A percentile compares a stretch with the other conserved stretches of the same genome.
Evolutionary conservation across 1,140 invertebrate genomes (phyloP).

Genomic region (Mycetomoellerius zeteki): DNA sequence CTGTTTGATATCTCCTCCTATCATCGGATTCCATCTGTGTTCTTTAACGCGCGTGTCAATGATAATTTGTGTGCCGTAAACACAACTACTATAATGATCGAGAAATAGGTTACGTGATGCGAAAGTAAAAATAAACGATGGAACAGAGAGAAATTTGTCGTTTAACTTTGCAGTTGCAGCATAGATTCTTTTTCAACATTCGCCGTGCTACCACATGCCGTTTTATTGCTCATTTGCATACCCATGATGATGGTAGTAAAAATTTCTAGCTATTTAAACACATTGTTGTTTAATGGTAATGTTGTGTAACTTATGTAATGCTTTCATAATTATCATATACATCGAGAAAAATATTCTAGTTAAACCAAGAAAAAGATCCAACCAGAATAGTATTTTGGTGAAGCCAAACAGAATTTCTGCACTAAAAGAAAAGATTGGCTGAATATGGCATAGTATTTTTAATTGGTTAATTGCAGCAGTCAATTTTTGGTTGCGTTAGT

Average conservation of each 20-base stretch:
- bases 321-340: background rate
- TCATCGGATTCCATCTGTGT: slow-evolving; percentile 68
- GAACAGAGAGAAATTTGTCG: slow-evolving; percentile 38
- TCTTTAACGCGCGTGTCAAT: slow-evolving; percentile 45
- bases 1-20: slow-evolving; percentile 12
- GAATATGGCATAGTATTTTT: too few relatives aligned
- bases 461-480: too few relatives aligned
- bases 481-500: too few relatives aligned
- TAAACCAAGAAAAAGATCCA: too few relatives aligned
- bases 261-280: slow-evolving; percentile 16
- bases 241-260: background rate
- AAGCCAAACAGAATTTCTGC: too few relatives aligned
- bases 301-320: background rate
- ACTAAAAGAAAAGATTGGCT: too few relatives aligned
- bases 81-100: background rate
- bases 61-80: slow-evolving; percentile 62
- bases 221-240: slow-evolving; percentile 39
- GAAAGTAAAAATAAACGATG: slow-evolving; percentile 57
- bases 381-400: too few relatives aligned
- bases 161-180: slow-evolving; percentile 19
- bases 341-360: too few relatives aligned
- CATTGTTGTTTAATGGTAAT: background rate
- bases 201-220: background rate
- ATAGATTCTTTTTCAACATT: slow-evolving; percentile 25
- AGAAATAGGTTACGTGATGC: slow-evolving; percentile 54